Evolutionary conservation across 2,113 vertebrate species (phyloP).

Genomic region (Odocoileus virginianus): DNA sequence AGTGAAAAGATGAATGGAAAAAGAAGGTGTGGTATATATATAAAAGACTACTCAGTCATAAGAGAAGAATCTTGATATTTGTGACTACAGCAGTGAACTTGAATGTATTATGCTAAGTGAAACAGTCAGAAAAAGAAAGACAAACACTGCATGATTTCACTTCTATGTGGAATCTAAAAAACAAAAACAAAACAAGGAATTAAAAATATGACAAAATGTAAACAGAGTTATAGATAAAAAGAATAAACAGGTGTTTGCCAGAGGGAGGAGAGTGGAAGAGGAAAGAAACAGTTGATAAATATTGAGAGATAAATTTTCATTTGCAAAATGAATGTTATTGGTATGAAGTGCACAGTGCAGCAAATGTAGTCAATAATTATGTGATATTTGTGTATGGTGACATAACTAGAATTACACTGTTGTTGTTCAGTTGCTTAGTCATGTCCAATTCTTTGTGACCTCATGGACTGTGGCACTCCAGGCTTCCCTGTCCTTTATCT

Average conservation of each 20-base stretch:
- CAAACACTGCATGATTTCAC: background rate
- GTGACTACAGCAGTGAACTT: background rate
- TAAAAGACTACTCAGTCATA: background rate
- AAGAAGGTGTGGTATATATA: background rate
- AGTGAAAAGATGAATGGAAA: background rate
- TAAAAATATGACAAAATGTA: background rate
- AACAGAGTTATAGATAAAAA: background rate
- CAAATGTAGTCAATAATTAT: background rate
- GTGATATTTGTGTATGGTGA: background rate
- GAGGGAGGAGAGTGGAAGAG: background rate
- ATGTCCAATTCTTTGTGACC: background rate
- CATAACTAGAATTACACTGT: background rate
- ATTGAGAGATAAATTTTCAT: background rate
- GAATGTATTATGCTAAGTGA: background rate
- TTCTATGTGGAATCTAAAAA: background rate
- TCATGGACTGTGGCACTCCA: background rate
- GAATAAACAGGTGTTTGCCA: background rate
- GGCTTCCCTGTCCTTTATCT: background rate
- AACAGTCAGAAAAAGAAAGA: background rate
- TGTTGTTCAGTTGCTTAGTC: background rate
- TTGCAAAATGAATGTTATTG: background rate
- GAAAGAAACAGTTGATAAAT: background rate
- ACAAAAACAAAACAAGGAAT: background rate
- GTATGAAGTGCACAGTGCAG: background rate
- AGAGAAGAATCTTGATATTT: background rate